Base-by-base conservation (phyloP, 2,797 vertebrate genomes). In the Leptoclinus maculatus region DNA sequence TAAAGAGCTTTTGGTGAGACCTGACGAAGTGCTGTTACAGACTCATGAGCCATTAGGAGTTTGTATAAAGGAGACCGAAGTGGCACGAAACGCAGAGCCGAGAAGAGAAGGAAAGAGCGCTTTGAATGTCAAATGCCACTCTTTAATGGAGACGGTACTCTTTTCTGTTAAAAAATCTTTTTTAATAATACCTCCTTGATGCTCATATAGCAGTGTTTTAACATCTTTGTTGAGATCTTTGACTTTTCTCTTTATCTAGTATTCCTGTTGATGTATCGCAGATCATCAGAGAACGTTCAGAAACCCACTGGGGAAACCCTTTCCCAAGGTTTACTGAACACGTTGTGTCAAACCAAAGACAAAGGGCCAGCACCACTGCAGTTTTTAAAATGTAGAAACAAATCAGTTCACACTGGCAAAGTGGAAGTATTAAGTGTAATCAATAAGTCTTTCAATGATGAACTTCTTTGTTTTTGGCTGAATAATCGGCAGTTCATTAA, bases 1-100 rank as follows among this genome's bases (percentile, higher is more conserved):
- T 91, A 87, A 91, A 85, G 82, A 92, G 87, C 88, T 91, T 92
- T 91, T 91, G 88, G 86, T 89, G 90, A 83, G 89, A 87, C 84
- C 77, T 71, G 86, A 84, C 81, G 85, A 74, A 88, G 84, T 73
- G 84, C 82, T 75, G 82, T 90, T 89, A 89, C 83, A 89, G 87
- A 87, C 83, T 91, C 83, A 69, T 47, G 72, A 80, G 84, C 80
- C 80, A 88, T 92, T 88, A 87, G 69, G 78, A 83, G 74, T 87
- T 79, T 74, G 71, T 76, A 74, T 82, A 81, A 82, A 84, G 69
- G 66, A 82, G 39, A 74, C 27, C 4, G 39, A 69, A 77, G 66
- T 27, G 23, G 49, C 58, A 72, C 66, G 47, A 53, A 62, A 56
- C 21, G 53, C n/a, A 59, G 57, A 74, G 54, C 5, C 5, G 2